These are phyloP conservation scores for Typhlomys cinereus DNA, from an alignment of 2,113 vertebrate genomes.

Conservation along the genomic window DNA sequence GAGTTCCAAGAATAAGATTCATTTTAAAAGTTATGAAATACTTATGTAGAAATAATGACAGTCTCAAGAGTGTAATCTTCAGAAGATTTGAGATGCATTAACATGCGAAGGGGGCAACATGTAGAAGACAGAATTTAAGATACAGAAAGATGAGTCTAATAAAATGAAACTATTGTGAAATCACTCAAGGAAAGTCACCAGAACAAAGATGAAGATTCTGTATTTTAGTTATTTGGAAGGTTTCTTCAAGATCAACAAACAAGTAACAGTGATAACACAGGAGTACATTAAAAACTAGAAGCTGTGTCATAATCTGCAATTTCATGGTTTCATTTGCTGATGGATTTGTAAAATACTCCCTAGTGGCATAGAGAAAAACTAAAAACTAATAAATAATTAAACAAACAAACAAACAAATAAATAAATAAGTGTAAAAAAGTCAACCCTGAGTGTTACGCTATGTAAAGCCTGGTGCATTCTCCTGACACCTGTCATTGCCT, in stretches of 20 bases:
- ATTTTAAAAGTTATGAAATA: neutral
- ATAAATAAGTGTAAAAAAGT: neutral
- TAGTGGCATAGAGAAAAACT: neutral
- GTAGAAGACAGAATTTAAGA: neutral
- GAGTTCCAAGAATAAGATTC: neutral
- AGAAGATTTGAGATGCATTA: neutral
- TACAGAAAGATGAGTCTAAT: neutral
- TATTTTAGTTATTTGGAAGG: neutral
- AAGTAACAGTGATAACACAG: neutral
- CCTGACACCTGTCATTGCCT: neutral
- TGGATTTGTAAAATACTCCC: neutral
- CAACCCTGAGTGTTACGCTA: neutral
- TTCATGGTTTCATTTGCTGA: neutral
- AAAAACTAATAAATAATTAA: no score
- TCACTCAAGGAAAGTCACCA: neutral
- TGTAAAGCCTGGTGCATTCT: neutral
- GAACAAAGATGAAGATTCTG: neutral
- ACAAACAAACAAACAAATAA: no score
- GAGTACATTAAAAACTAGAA: neutral
- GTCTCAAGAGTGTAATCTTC: neutral
- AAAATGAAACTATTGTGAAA: neutral
- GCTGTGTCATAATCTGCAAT: neutral
- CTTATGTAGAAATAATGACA: neutral
- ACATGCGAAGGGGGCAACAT: neutral
- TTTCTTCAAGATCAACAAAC: neutral